Conservation (phyloP, 53 echinoderm and acorn worm genomes). For the Temnopleurus reevesii region DNA sequence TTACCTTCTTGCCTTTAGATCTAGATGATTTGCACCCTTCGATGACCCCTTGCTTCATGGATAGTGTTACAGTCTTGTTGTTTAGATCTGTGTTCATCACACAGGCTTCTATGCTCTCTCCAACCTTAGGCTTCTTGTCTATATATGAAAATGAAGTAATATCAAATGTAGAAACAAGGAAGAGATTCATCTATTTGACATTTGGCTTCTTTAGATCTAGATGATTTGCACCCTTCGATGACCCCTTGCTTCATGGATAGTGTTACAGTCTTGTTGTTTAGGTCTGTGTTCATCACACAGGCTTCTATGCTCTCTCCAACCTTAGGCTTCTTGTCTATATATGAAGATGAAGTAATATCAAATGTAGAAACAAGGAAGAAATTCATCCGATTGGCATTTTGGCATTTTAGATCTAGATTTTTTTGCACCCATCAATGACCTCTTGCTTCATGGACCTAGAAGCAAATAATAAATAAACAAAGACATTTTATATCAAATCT, state of each 20-base stretch:
- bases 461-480: too few relatives aligned
- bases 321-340: slow-evolving; percentile 8
- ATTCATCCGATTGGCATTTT: too few relatives aligned
- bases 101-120: slow-evolving; percentile 64
- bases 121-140: slow-evolving; percentile 47
- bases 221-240: slow-evolving; percentile 11
- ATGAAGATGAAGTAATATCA: background rate
- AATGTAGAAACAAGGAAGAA: background rate
- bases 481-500: too few relatives aligned
- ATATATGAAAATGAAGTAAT: background rate
- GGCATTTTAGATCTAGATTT: too few relatives aligned
- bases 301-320: slow-evolving; percentile 66
- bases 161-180: background rate
- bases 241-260: slow-evolving; percentile 55
- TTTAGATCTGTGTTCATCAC: slow-evolving; percentile 69
- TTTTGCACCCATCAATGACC: too few relatives aligned
- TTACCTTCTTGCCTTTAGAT: slow-evolving; percentile 48
- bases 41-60: slow-evolving; percentile 47
- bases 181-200: too few relatives aligned
- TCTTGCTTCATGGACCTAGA: too few relatives aligned
- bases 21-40: slow-evolving; percentile 6
- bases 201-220: slow-evolving; percentile 25
- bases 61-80: slow-evolving; percentile 56
- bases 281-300: slow-evolving; percentile 71
- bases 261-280: slow-evolving; percentile 53